Evolutionary conservation across 2,888 invertebrate genomes (phyloP).

Genomic region (Meiosimyza decipiens): DNA sequence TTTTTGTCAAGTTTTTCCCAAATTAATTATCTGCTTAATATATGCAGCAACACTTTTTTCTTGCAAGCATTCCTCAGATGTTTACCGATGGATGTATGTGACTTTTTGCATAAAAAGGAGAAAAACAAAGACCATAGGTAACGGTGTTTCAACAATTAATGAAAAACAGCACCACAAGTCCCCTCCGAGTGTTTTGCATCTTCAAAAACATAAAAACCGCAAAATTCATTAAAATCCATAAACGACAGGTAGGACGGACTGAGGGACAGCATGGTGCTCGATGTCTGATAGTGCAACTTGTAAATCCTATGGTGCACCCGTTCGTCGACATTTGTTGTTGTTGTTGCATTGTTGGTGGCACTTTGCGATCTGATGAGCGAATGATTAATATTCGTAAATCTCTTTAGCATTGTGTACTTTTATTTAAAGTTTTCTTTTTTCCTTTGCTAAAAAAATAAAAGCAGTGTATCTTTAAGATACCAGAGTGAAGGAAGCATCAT

Average conservation of each 20-base stretch:
- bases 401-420: constrained; percentile 1
- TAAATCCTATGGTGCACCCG: constrained; percentile 38
- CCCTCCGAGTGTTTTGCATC: constrained; percentile 18
- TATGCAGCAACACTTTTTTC: not conserved
- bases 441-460: not conserved
- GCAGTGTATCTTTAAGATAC: constrained; percentile 13
- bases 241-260: constrained; percentile 26
- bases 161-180: not conserved
- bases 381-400: constrained; percentile 57
- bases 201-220: constrained; percentile 29
- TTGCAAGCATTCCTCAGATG: no score
- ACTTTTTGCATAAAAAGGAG: not conserved
- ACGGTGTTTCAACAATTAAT: constrained; percentile 4
- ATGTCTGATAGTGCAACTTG: constrained; percentile 26
- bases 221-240: constrained; percentile 36
- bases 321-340: constrained; percentile 7
- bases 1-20: no score
- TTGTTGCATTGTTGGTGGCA: constrained; percentile 54
- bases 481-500: constrained; percentile 48
- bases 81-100: no score
- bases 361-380: constrained; percentile 49
- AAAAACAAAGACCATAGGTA: not conserved
- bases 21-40: no score
- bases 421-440: not conserved
- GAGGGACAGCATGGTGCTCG: constrained; percentile 17